Percentiles rank a stretch among this genome's conserved stretches.
These are phyloP conservation scores for Merops nubicus DNA, from an alignment of 2,113 vertebrate genomes.

Conservation along the genomic window DNA sequence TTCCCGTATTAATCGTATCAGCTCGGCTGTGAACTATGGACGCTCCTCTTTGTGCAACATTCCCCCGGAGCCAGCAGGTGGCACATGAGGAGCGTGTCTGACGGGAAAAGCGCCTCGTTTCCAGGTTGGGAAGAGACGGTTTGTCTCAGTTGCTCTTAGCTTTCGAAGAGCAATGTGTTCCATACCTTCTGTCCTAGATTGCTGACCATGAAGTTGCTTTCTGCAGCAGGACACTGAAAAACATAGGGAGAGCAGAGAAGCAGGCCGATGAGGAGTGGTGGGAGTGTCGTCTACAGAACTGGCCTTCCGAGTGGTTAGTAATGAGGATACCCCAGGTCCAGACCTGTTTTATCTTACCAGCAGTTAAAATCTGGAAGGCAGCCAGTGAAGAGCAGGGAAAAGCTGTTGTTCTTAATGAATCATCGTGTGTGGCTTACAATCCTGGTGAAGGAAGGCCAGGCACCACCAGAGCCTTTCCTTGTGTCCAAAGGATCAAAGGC, in stretches of 20 bases:
- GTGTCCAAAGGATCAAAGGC: background rate
- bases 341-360: background rate
- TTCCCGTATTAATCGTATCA: no score
- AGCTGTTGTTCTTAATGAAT: background rate
- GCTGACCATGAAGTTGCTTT: background rate
- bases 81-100: background rate
- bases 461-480: background rate
- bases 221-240: background rate
- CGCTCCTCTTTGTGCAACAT: background rate
- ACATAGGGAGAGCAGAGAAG: background rate
- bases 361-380: background rate
- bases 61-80: constrained; percentile 9
- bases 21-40: no score
- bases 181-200: background rate
- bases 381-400: background rate
- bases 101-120: background rate
- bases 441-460: background rate
- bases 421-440: background rate
- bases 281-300: background rate
- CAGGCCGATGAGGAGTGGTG: background rate
- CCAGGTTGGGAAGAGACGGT: accelerated
- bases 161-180: background rate
- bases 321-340: background rate
- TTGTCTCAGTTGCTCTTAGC: background rate
- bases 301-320: background rate